phyloP scores from a whole-genome alignment of 2,113 vertebrate species.

The Embiotoca jacksoni region DNA sequence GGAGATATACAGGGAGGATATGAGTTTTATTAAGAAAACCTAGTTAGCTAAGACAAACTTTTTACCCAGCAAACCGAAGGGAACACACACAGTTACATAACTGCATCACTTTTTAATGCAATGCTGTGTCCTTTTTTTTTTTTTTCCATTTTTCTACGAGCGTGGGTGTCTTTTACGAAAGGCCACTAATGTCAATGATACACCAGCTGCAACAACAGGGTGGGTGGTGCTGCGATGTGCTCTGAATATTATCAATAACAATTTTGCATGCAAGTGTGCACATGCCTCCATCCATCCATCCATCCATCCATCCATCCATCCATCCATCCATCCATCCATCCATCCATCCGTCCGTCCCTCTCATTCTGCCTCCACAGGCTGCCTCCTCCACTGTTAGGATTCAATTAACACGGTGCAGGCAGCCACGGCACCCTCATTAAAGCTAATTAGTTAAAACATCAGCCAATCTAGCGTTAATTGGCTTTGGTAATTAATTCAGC shows the following conservation, averaged over 20 bases:
- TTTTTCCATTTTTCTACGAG: background rate
- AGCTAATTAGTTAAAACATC: conserved; percentile 99
- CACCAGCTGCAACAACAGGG: conserved; percentile 48
- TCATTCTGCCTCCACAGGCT: conserved; percentile 53
- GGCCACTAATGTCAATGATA: conserved; percentile 54
- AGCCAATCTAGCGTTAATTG: conserved; percentile 99
- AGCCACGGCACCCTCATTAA: conserved; percentile 97
- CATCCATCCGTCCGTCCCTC: conserved; percentile 46
- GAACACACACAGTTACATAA: conserved; percentile 10
- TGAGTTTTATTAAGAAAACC: conserved; percentile 53
- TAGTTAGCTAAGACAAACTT: conserved; percentile 53
- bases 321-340: conserved; percentile 35
- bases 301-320: conserved; percentile 33
- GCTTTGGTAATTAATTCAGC: conserved; percentile 99
- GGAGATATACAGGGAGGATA: conserved; percentile 37
- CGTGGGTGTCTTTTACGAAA: conserved; percentile 19
- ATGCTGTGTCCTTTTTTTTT: conserved; percentile 7
- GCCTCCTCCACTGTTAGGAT: conserved; percentile 87
- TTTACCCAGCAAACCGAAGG: conserved; percentile 28
- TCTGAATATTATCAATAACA: conserved; percentile 73
- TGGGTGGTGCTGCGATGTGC: conserved; percentile 64
- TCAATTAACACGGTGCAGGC: conserved; percentile 95
- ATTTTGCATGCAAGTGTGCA: conserved; percentile 3
- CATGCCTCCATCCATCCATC: conserved; percentile 30
- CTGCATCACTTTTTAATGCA: conserved; percentile 26